These are phyloP conservation scores for Xyrauchen texanus DNA, from an alignment of 2,113 vertebrate species.

Conservation along the genomic window DNA sequence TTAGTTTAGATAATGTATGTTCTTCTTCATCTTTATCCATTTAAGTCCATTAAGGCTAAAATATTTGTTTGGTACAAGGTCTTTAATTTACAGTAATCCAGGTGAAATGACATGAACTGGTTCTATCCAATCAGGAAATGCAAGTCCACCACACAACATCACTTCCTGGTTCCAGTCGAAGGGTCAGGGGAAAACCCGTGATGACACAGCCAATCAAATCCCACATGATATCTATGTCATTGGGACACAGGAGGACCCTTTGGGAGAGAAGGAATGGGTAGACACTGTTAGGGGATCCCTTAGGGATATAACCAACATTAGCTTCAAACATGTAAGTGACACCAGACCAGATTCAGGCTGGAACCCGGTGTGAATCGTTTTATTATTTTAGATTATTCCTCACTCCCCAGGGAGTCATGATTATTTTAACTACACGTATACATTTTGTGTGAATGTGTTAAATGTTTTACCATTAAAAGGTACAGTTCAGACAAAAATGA, in stretches of 20 bases:
- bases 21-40: neutral
- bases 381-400: too few species aligned
- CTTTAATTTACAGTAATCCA: neutral
- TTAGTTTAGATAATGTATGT: too few species aligned
- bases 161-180: conserved; percentile 96
- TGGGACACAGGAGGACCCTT: conserved; percentile 92
- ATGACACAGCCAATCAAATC: conserved; percentile 93
- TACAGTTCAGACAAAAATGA: too few species aligned
- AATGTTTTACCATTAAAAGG: too few species aligned
- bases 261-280: conserved; percentile 91
- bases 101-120: neutral
- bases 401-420: too few species aligned
- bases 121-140: conserved; percentile 79
- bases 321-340: conserved; percentile 87
- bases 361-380: too few species aligned
- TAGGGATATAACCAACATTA: conserved; percentile 89
- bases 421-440: too few species aligned
- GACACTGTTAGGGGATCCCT: conserved; percentile 83
- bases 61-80: neutral
- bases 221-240: conserved; percentile 97
- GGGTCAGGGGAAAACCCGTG: conserved; percentile 91
- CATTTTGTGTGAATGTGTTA: too few species aligned
- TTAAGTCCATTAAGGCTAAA: neutral
- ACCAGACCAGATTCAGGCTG: neutral
- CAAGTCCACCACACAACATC: conserved; percentile 85